phyloP scores from a whole-genome alignment of 1,140 invertebrate species.

The Trichonephila inaurata region DNA sequence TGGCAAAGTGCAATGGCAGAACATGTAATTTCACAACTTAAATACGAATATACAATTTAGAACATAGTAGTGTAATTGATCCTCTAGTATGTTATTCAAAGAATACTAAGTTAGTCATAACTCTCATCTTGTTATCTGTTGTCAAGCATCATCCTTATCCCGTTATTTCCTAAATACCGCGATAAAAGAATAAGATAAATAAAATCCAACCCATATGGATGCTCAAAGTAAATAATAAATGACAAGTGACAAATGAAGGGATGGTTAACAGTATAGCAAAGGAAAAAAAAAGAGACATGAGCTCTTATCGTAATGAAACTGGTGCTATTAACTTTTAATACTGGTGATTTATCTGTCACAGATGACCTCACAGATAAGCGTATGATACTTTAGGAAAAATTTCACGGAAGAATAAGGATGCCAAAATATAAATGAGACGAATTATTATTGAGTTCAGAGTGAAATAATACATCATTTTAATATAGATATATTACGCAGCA shows the following conservation, averaged over 20 bases:
- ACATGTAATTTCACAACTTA: no score
- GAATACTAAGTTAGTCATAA: background rate
- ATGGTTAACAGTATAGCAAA: conserved; percentile 1
- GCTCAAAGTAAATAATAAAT: conserved; percentile 14
- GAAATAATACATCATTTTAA: background rate
- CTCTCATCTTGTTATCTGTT: background rate
- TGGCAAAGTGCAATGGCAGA: no score
- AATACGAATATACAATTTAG: no score
- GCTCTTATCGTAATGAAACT: conserved; percentile 59
- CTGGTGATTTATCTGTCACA: conserved; percentile 45
- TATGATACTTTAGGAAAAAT: conserved; percentile 2
- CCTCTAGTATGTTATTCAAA: background rate
- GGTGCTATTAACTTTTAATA: conserved; percentile 59
- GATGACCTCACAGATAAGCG: conserved; percentile 22
- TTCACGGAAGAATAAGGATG: conserved; percentile 36
- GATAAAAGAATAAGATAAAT: conserved; percentile 15
- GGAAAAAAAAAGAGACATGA: background rate
- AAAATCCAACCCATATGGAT: background rate
- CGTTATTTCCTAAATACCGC: background rate
- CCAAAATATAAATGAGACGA: conserved; percentile 46
- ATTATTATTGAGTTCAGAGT: conserved; percentile 13
- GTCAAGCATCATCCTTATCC: background rate
- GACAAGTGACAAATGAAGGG: conserved; percentile 34
- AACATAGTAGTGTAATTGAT: no score
- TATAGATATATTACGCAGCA: background rate